Evolutionary conservation across 2,113 vertebrate species (phyloP).

Genomic region (Corythaixoides concolor): DNA sequence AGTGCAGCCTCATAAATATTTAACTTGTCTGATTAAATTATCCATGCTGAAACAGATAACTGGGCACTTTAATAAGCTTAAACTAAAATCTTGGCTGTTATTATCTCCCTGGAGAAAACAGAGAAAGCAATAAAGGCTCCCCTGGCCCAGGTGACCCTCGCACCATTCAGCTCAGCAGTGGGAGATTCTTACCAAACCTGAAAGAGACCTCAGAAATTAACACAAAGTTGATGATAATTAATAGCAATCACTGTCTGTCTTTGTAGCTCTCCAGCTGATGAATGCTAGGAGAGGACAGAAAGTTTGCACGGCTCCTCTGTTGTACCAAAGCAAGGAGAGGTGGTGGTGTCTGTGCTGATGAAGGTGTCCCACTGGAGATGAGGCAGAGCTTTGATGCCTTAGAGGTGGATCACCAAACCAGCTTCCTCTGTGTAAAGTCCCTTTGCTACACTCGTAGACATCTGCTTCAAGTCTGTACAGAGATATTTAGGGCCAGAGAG

Average conservation of each 20-base stretch:
- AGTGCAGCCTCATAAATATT: conserved; percentile 71
- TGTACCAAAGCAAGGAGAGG: neutral
- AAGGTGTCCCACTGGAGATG: rapidly evolving
- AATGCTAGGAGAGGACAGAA: neutral
- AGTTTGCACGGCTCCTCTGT: neutral
- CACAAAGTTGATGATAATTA: neutral
- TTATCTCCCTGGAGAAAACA: conserved; percentile 40
- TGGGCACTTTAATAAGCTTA: conserved; percentile 44
- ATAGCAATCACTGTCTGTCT: neutral
- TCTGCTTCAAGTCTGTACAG: neutral
- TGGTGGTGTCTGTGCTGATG: neutral
- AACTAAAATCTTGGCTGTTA: conserved; percentile 39
- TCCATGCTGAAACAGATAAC: conserved; percentile 54
- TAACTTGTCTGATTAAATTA: conserved; percentile 65
- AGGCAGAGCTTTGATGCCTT: neutral
- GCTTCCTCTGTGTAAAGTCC: neutral
- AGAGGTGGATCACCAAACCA: neutral
- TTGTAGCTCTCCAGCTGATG: neutral
- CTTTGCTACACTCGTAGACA: neutral
- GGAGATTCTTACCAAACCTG: neutral
- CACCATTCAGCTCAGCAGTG: neutral
- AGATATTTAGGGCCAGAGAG: neutral
- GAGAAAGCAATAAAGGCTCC: neutral
- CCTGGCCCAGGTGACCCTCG: neutral
- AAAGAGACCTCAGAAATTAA: neutral